Conservation (phyloP, 1,140 invertebrate genomes). For the Diabrotica undecimpunctata region DNA sequence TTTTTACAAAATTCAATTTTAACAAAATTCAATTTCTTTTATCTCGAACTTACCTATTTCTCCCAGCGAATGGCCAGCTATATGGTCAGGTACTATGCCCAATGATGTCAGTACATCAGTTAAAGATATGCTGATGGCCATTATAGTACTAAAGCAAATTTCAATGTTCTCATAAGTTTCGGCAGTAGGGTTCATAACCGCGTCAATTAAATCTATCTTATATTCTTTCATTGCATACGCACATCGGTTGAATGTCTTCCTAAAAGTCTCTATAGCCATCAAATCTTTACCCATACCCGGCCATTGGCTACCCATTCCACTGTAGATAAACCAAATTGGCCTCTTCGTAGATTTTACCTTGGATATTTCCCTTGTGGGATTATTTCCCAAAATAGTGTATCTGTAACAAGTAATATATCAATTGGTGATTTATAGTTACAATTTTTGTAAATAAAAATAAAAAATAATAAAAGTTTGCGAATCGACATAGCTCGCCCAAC, state of each 20-base stretch:
- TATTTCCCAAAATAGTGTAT: constrained; percentile 13
- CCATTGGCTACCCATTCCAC: constrained; percentile 96
- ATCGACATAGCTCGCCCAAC: too few species aligned
- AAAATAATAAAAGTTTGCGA: too few species aligned
- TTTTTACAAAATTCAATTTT: too few species aligned
- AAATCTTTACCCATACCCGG: constrained; percentile 81
- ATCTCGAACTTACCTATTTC: constrained; percentile 53
- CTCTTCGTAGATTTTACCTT: constrained; percentile 54
- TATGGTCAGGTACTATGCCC: constrained; percentile 80
- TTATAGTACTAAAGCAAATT: constrained; percentile 85
- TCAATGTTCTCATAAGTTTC: constrained; percentile 74
- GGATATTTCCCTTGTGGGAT: constrained; percentile 14
- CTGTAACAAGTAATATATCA: constrained; percentile 6
- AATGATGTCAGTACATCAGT: constrained; percentile 74
- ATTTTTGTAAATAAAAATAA: too few species aligned
- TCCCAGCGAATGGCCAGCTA: constrained; percentile 92
- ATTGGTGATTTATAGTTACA: not conserved
- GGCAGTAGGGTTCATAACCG: constrained; percentile 70
- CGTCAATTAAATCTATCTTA: constrained; percentile 72
- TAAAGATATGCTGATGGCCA: constrained; percentile 86
- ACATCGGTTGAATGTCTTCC: constrained; percentile 67
- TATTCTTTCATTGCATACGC: constrained; percentile 69
- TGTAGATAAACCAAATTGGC: constrained; percentile 91
- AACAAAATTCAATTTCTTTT: not conserved
- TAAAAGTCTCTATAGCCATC: constrained; percentile 74